These are phyloP conservation scores for Bucorvus abyssinicus DNA, from an alignment of 2,797 vertebrate genomes.

Conservation along the genomic window DNA sequence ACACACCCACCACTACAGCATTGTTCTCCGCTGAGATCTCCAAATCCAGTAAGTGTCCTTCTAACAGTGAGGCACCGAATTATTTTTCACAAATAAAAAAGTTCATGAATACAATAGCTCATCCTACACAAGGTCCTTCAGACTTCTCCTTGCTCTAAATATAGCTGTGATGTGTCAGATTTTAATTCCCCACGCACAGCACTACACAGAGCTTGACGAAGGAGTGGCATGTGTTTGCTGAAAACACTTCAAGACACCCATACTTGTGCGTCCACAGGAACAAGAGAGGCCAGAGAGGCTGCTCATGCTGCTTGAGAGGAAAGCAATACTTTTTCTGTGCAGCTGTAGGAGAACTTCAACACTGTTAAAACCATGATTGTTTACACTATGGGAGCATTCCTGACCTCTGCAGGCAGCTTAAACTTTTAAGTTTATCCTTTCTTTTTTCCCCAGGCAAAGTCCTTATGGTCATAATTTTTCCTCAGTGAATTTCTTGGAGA, in stretches of 20 bases:
- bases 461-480: not conserved
- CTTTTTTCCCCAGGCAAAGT: not conserved
- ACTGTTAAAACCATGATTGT: not conserved
- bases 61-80: not conserved
- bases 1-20: not conserved
- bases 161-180: accelerated
- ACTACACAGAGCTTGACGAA: not conserved
- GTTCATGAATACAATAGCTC: not conserved
- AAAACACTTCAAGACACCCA: not conserved
- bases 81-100: not conserved
- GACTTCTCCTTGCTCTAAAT: not conserved
- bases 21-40: not conserved
- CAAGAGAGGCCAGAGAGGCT: not conserved
- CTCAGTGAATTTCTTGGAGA: not conserved
- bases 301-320: not conserved
- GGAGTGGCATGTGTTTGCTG: not conserved
- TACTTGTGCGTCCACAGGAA: not conserved
- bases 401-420: not conserved
- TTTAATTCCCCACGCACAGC: accelerated
- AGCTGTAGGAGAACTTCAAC: not conserved
- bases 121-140: accelerated
- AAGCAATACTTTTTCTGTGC: not conserved
- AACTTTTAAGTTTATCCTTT: not conserved
- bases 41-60: not conserved
- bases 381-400: not conserved